Percentiles rank a stretch among this genome's conserved stretches.
These are phyloP conservation scores for Kobus ellipsiprymnus DNA, from an alignment of 2,113 vertebrate species.

Conservation along the genomic window DNA sequence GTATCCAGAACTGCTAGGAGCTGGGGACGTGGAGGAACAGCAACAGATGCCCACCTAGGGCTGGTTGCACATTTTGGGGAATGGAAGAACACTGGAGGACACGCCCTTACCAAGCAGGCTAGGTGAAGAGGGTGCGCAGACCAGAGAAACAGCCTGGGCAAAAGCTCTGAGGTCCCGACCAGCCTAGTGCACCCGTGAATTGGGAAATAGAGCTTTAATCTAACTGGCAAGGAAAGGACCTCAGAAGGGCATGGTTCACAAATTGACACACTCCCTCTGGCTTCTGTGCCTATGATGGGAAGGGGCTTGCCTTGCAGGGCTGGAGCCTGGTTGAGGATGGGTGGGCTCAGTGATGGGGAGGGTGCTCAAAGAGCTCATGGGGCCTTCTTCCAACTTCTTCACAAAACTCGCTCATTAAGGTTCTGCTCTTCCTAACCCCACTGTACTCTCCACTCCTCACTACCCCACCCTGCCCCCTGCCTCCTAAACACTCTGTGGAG, in stretches of 20 bases:
- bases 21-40: background rate
- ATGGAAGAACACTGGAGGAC: background rate
- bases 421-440: background rate
- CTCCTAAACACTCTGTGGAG: background rate
- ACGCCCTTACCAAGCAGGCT: background rate
- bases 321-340: background rate
- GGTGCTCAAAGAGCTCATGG: fast-evolving
- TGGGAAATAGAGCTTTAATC: background rate
- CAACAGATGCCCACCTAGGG: background rate
- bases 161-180: background rate
- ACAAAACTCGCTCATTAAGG: too few species aligned
- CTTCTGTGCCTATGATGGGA: background rate
- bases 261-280: background rate
- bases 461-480: background rate
- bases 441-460: background rate
- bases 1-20: background rate
- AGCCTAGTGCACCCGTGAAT: background rate
- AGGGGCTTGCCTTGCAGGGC: background rate
- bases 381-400: background rate
- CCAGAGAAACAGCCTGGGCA: background rate
- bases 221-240: background rate
- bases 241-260: background rate
- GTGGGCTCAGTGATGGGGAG: background rate
- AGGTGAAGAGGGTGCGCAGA: background rate
- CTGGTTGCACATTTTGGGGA: background rate